A percentile compares a stretch with the other conserved stretches of the same genome.
These are phyloP conservation scores for Helicoverpa armigera DNA, from an alignment of 1,140 invertebrate genomes.

Conservation along the genomic window DNA sequence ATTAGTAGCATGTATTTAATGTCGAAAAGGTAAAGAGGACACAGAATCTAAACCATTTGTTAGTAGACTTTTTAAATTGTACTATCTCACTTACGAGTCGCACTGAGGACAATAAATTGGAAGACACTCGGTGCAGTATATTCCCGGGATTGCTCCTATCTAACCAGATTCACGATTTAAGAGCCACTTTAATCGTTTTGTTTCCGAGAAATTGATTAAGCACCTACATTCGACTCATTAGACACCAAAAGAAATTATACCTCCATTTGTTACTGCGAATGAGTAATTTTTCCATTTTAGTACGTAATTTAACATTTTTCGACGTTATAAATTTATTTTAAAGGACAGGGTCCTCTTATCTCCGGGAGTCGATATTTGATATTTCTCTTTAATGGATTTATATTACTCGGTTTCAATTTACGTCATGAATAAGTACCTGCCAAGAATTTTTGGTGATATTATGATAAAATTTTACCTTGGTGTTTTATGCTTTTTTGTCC, in stretches of 20 bases:
- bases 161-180: constrained; percentile 74
- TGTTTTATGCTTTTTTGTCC: constrained; percentile 17
- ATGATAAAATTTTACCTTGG: constrained; percentile 49
- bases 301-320: constrained; percentile 54
- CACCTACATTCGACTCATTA: constrained; percentile 55
- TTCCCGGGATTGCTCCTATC: constrained; percentile 71
- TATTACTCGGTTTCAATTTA: constrained; percentile 70
- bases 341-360: constrained; percentile 61
- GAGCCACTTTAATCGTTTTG: constrained; percentile 71
- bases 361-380: constrained; percentile 66
- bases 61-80: constrained; percentile 58
- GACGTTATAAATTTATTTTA: constrained; percentile 62
- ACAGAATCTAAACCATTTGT: constrained; percentile 47
- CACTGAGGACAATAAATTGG: constrained; percentile 65
- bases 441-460: constrained; percentile 52
- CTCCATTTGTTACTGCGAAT: constrained; percentile 46
- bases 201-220: constrained; percentile 71
- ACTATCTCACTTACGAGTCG: constrained; percentile 54
- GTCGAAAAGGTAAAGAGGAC: constrained; percentile 19
- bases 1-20: constrained; percentile 17
- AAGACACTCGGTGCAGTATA: constrained; percentile 61
- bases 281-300: constrained; percentile 43
- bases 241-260: constrained; percentile 49
- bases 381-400: constrained; percentile 73
- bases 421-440: constrained; percentile 59